Percentiles rank a stretch among this genome's conserved stretches.
These are phyloP conservation scores for Osmerus eperlanus DNA, from an alignment of 2,113 vertebrate species.

Conservation along the genomic window DNA sequence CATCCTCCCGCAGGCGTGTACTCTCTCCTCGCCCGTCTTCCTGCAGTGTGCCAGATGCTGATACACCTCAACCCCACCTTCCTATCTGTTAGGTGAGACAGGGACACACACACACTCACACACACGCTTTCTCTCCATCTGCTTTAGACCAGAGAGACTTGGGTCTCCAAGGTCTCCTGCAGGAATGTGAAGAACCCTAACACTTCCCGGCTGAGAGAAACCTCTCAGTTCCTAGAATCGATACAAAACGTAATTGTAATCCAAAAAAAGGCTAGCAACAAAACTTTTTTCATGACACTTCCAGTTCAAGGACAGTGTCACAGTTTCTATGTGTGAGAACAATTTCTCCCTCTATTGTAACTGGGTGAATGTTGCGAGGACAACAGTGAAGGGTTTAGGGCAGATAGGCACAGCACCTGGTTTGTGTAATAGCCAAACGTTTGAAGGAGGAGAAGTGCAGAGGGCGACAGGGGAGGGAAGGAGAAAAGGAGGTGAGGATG, in stretches of 20 bases:
- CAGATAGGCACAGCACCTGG: background rate
- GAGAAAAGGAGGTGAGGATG: slow-evolving; percentile 12
- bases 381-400: background rate
- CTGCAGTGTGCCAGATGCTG: background rate
- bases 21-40: background rate
- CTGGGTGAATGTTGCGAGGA: background rate
- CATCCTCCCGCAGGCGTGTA: background rate
- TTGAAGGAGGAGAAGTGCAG: background rate
- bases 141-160: background rate
- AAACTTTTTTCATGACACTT: background rate
- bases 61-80: background rate
- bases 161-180: too few relatives aligned
- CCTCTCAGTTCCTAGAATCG: too few relatives aligned
- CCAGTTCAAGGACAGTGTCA: background rate
- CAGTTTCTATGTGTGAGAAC: slow-evolving; percentile 12
- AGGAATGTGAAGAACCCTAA: too few relatives aligned
- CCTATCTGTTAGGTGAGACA: slow-evolving; percentile 10
- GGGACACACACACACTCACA: background rate
- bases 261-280: background rate
- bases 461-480: background rate
- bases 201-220: too few relatives aligned
- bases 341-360: slow-evolving; percentile 7
- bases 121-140: background rate
- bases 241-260: too few relatives aligned
- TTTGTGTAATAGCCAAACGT: slow-evolving; percentile 7